Evolutionary conservation across 2,797 vertebrate species (phyloP), one percentile per base, ranked within the genome.

Genomic region (Lemur catta): DNA sequence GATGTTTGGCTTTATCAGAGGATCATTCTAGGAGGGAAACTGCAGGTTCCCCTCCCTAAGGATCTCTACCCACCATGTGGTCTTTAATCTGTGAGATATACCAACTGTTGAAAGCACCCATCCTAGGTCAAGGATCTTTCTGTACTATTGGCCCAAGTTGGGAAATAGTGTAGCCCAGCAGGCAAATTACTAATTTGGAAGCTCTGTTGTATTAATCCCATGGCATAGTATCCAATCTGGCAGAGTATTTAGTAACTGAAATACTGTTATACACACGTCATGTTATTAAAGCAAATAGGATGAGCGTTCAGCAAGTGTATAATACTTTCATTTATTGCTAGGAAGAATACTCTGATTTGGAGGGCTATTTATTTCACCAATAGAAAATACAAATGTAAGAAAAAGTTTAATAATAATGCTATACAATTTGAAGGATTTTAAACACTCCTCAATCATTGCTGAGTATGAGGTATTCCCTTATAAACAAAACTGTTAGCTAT

Each of bases 181-280:
- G 84, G 65, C 12, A 84, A 87, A 84, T 74, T 74, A 85, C 55
- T 84, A 63, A 92, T 67, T 79, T 52, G 38, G 75, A 93, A 97
- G 26, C 17, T 69, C 65, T 84, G 38, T 46, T 52, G 85, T 61
- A 87, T 80, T 75, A 61, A 95, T 85, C 12, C 41, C 38, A 22
- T 59, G 48, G 46, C 67, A 50, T 33, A 67, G n/a, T 22, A 85
- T 26, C 30, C 38, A 59, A 84, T 65, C 2, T 55, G 76, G 24
- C 22, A 81, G 59, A 69, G 12, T 80, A 75, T 71, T 74, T 89
- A 79, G 65, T 61, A 76, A 55, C 76, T 81, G 91, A 84, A 61
- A 48, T 72, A 79, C n/a, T 63, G 5, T 55, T 92, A 52, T 72
- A 43, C 18, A 91, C 1, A 7, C 13, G 10, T 63, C 28, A 71